These are phyloP conservation scores for Dunckerocampus dactyliophorus DNA, from an alignment of 2,113 vertebrate species.

Conservation along the genomic window DNA sequence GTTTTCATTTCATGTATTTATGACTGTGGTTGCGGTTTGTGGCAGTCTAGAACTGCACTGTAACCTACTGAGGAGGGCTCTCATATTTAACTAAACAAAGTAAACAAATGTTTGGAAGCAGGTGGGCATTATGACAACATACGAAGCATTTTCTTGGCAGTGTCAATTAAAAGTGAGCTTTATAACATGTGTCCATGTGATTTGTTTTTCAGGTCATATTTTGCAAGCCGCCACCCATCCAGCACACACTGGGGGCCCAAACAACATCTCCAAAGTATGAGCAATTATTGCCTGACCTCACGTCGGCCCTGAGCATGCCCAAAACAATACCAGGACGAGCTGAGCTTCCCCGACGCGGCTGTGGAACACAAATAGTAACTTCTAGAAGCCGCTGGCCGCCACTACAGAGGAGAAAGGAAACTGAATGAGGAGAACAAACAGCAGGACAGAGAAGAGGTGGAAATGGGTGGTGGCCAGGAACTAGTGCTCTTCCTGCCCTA, in stretches of 20 bases:
- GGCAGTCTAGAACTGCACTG: too few relatives aligned
- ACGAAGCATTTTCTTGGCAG: too few relatives aligned
- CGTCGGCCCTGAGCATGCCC: slow-evolving; percentile 41
- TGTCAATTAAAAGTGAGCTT: too few relatives aligned
- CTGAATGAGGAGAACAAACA: slow-evolving; percentile 64
- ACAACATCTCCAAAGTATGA: slow-evolving; percentile 24
- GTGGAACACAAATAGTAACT: slow-evolving; percentile 68
- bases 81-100: too few relatives aligned
- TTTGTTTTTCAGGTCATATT: slow-evolving; percentile 8
- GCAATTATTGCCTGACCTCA: slow-evolving; percentile 45
- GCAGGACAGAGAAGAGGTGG: slow-evolving; percentile 69
- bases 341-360: slow-evolving; percentile 46
- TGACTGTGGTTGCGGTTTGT: too few relatives aligned
- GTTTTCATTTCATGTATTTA: too few relatives aligned
- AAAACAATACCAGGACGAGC: slow-evolving; percentile 69
- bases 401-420: slow-evolving; percentile 53
- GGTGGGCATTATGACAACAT: too few relatives aligned
- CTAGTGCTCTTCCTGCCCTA: slow-evolving; percentile 72
- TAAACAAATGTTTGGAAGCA: too few relatives aligned
- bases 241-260: slow-evolving; percentile 14
- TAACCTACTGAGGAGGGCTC: too few relatives aligned
- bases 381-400: slow-evolving; percentile 46
- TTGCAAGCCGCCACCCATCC: slow-evolving; percentile 37
- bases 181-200: too few relatives aligned
- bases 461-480: slow-evolving; percentile 76